These are phyloP conservation scores for Porites australiensis DNA, from an alignment of 64 coral and sea anemone species.

Conservation along the genomic window DNA sequence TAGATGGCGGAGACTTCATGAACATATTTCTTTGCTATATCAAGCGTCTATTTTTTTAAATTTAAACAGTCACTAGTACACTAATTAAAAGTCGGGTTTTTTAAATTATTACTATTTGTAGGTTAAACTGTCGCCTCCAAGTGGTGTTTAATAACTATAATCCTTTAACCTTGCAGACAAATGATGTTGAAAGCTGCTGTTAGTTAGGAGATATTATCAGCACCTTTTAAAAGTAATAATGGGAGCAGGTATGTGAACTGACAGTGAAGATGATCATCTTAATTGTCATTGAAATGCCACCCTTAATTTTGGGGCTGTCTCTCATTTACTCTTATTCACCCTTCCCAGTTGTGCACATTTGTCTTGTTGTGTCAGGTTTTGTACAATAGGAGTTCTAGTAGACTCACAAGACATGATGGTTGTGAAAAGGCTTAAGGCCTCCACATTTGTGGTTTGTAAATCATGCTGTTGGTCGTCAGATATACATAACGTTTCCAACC, in stretches of 20 bases:
- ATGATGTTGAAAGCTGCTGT: not conserved
- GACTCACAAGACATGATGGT: not conserved
- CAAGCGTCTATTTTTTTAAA: no score
- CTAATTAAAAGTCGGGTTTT: no score
- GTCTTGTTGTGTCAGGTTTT: no score
- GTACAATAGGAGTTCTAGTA: not conserved
- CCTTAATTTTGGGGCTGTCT: not conserved
- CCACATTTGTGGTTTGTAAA: no score
- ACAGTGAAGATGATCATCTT: no score
- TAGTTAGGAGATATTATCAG: not conserved
- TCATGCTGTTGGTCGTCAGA: not conserved
- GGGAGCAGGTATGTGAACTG: not conserved
- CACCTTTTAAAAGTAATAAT: not conserved
- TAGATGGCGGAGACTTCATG: no score
- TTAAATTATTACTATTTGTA: not conserved
- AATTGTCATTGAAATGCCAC: not conserved
- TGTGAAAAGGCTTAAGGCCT: no score
- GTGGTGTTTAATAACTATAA: not conserved
- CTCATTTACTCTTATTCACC: no score
- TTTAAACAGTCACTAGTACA: no score
- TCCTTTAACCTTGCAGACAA: not conserved
- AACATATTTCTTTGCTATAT: no score
- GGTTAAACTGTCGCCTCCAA: no score
- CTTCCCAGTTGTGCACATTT: no score
- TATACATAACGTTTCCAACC: not conserved